These are phyloP conservation scores for Zosterops lateralis DNA, from an alignment of 2,113 vertebrate species.

Conservation along the genomic window DNA sequence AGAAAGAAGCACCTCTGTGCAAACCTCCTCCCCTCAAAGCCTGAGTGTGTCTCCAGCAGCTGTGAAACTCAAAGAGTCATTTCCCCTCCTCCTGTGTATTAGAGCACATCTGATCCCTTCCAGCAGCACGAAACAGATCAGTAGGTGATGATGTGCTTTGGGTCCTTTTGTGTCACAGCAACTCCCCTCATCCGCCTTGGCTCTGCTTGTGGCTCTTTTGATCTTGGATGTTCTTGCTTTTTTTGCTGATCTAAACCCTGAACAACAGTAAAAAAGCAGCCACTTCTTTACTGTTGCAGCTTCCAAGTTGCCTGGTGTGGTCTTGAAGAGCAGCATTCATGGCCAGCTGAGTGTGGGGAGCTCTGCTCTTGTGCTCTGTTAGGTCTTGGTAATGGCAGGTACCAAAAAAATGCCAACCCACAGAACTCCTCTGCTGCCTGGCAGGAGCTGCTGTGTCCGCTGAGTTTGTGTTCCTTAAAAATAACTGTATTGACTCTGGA, in stretches of 20 bases:
- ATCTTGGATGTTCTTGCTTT: background rate
- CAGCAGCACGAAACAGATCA: background rate
- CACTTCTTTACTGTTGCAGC: background rate
- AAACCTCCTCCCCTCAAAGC: background rate
- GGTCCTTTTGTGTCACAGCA: background rate
- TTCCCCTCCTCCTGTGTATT: background rate
- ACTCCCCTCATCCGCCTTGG: background rate
- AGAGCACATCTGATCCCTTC: background rate
- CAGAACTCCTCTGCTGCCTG: background rate
- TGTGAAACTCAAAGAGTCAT: background rate
- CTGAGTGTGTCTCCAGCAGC: background rate
- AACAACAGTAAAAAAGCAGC: background rate
- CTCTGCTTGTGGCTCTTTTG: slow-evolving; percentile 31
- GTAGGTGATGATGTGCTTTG: background rate
- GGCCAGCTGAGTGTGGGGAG: background rate
- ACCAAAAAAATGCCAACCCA: background rate
- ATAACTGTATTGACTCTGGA: background rate
- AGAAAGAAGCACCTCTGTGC: background rate
- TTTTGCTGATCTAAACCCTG: slow-evolving; percentile 4
- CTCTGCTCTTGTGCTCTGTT: background rate
- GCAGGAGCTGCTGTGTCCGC: background rate
- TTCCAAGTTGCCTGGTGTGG: background rate
- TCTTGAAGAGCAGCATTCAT: background rate
- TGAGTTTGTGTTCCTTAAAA: background rate
- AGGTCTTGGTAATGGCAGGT: background rate